Evolutionary conservation across 1,140 invertebrate genomes (phyloP).

Genomic region (Eupristina koningsbergeri): DNA sequence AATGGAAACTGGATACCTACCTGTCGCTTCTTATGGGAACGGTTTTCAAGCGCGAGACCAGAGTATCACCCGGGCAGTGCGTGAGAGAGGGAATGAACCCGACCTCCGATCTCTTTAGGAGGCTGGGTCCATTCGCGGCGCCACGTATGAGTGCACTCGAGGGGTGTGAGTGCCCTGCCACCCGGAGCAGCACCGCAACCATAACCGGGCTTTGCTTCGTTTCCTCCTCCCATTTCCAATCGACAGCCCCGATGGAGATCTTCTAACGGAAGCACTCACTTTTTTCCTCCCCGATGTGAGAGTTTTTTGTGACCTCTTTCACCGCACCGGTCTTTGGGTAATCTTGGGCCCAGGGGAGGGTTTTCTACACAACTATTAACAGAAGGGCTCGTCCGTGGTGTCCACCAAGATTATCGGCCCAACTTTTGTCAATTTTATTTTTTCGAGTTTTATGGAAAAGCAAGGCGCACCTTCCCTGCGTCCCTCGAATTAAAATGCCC

Average conservation of each 20-base stretch:
- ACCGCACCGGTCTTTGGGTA: slow-evolving; percentile 7
- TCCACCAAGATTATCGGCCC: neutral
- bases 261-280: slow-evolving; percentile 44
- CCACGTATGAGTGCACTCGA: slow-evolving; percentile 14
- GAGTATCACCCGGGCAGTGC: neutral
- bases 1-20: slow-evolving; percentile 52
- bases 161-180: neutral
- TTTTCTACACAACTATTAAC: neutral
- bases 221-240: neutral
- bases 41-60: slow-evolving; percentile 42
- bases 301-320: slow-evolving; percentile 25
- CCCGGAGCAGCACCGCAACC: neutral
- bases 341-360: neutral
- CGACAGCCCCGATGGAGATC: slow-evolving; percentile 44
- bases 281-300: slow-evolving; percentile 13
- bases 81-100: neutral
- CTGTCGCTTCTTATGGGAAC: slow-evolving; percentile 49
- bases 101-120: neutral
- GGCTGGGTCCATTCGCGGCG: slow-evolving; percentile 2
- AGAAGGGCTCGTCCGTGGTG: neutral
- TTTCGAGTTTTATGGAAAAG: too few species aligned
- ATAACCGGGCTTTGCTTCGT: too few species aligned
- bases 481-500: neutral
- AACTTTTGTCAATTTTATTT: too few species aligned
- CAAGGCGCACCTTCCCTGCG: neutral